phyloP scores from a whole-genome alignment of 2,113 vertebrate genomes.

The Pelecanus crispus region DNA sequence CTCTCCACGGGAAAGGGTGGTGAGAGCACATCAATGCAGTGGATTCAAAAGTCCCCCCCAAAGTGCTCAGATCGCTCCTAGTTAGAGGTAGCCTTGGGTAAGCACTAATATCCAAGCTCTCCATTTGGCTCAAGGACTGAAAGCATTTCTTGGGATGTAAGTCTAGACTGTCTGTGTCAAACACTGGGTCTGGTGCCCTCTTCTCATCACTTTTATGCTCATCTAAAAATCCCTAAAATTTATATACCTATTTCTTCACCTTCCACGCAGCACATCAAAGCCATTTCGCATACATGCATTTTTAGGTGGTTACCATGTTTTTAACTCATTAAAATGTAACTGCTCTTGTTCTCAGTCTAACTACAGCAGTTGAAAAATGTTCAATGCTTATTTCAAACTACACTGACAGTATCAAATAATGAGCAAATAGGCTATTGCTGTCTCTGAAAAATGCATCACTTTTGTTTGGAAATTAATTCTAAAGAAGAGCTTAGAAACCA shows the following conservation, averaged over 20 bases:
- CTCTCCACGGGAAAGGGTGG: not conserved
- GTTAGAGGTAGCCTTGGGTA: rapidly evolving
- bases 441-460: not conserved
- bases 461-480: not conserved
- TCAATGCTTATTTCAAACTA: not conserved
- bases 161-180: not conserved
- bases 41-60: not conserved
- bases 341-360: not conserved
- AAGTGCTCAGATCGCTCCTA: not conserved
- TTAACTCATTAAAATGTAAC: not conserved
- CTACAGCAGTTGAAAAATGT: not conserved
- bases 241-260: not conserved
- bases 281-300: not conserved
- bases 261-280: not conserved
- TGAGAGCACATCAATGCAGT: not conserved
- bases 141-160: not conserved
- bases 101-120: not conserved
- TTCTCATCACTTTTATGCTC: not conserved
- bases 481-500: not conserved
- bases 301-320: not conserved
- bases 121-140: not conserved
- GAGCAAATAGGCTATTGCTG: not conserved
- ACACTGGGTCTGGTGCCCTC: not conserved
- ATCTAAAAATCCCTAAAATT: not conserved
- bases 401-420: not conserved